Evolutionary conservation across 1,140 invertebrate genomes (phyloP).

Genomic region (Caenorhabditis briggsae): DNA sequence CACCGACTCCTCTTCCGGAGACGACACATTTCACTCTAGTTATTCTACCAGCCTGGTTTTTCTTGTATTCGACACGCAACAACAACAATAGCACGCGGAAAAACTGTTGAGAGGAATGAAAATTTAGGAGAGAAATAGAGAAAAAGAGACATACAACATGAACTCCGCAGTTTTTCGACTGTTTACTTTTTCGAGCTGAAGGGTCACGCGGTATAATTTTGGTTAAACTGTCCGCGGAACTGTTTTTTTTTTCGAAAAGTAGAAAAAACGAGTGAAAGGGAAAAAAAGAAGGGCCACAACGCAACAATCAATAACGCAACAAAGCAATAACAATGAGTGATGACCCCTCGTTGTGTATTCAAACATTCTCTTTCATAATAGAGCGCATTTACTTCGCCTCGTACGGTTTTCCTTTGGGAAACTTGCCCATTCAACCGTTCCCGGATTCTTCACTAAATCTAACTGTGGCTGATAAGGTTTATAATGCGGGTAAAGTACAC

Average conservation of each 20-base stretch:
- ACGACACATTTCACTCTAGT: neutral
- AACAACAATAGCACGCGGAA: neutral
- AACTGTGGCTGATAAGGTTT: neutral
- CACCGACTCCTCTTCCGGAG: neutral
- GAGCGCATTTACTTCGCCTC: too few relatives aligned
- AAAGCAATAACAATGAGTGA: too few relatives aligned
- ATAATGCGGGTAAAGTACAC: conserved; percentile 45
- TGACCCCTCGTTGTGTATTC: too few relatives aligned
- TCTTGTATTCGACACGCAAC: neutral
- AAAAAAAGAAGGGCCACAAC: neutral
- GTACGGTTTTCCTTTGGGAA: too few relatives aligned
- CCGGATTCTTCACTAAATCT: too few relatives aligned
- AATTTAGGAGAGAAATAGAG: neutral
- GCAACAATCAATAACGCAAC: too few relatives aligned
- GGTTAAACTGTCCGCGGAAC: neutral
- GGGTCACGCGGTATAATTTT: neutral
- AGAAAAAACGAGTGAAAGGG: neutral
- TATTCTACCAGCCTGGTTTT: too few relatives aligned
- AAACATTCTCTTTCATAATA: too few relatives aligned
- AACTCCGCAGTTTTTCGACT: conserved; percentile 1
- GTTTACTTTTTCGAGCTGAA: conserved; percentile 6
- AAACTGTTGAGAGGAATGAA: neutral
- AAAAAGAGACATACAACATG: conserved; percentile 15
- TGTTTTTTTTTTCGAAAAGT: neutral
- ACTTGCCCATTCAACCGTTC: too few relatives aligned